Conservation (phyloP, 2,797 vertebrate species). For the Pseudochirops cupreus region DNA sequence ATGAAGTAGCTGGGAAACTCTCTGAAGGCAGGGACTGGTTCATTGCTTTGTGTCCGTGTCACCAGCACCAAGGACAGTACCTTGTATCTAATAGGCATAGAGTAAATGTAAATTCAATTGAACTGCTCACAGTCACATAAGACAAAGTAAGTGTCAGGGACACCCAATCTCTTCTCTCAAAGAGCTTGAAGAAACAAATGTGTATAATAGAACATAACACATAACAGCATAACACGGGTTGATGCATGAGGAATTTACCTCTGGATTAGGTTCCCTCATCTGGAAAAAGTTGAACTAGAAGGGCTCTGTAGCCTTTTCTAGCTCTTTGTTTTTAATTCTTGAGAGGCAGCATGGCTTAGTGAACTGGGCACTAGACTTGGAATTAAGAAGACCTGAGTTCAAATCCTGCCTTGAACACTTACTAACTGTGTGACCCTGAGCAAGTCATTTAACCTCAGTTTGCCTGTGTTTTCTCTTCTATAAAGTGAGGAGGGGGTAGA, state of each 20-base stretch:
- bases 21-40: not conserved
- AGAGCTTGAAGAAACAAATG: not conserved
- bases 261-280: not conserved
- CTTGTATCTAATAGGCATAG: not conserved
- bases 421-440: not conserved
- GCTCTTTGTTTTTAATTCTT: not conserved
- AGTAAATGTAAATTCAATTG: not conserved
- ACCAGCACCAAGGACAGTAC: not conserved
- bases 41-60: not conserved
- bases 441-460: not conserved
- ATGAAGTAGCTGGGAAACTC: not conserved
- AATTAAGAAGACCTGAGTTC: not conserved
- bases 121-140: too few relatives aligned
- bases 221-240: not conserved
- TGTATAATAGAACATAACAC: not conserved
- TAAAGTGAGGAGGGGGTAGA: not conserved
- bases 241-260: not conserved
- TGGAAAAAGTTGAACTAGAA: not conserved
- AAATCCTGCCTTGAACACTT: not conserved
- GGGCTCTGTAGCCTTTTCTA: not conserved
- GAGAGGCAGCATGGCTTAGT: not conserved
- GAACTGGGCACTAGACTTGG: not conserved
- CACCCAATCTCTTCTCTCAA: not conserved
- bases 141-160: not conserved
- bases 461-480: not conserved